Base-by-base conservation (phyloP, 2,113 vertebrate species). In the Aptenodytes patagonicus region DNA sequence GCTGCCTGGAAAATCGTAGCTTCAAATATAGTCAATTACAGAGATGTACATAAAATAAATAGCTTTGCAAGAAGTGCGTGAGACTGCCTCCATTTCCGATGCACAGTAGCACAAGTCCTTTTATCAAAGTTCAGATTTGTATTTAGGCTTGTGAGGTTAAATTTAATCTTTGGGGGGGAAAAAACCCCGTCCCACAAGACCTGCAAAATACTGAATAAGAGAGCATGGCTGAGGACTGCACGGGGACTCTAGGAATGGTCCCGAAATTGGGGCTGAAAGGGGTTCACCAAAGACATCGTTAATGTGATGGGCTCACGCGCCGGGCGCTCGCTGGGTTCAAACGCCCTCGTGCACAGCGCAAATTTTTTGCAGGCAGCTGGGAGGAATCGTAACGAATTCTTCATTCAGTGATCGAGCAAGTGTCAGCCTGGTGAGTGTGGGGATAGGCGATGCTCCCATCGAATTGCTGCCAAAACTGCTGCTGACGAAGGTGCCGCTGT, bases 301-400 rank as follows among this genome's bases (percentile, higher is more conserved):
- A 7, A 34, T 3, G 32, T 1, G 21, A 10, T 7, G 71, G 71
- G 36, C 32, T 28, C 2, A 2, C 2, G 17, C 0, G 8, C 61
- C 7, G 12, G 65, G 55, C 3, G 14, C 85, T 71, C 3, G 10
- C n/a, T 21, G 72, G 42, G 29, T n/a, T 42, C 62, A 6, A 4
- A 5, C 77, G 6, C 55, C 34, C 44, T 52, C 2, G 2, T 36
- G 65, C 46, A 2, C 8, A 3, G n/a, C 3, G 5, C 13, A 2
- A 7, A 21, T 2, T 2, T 40, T 52, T 18, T 31, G 32, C 42
- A 5, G 55, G 55, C 15, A 1, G 10, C 44, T 79, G 57, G 57
- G 40, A 75, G 57, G 32, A 20, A 20, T 29, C 1, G 6, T 13
- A 12, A 9, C 9, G 14, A 42, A 11, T 60, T 44, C 57, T 34